Percentiles rank a stretch among this genome's conserved stretches.
Evolutionary conservation across 1,140 invertebrate genomes (phyloP).

Genomic region (Macrotrachela quadricornifera): DNA sequence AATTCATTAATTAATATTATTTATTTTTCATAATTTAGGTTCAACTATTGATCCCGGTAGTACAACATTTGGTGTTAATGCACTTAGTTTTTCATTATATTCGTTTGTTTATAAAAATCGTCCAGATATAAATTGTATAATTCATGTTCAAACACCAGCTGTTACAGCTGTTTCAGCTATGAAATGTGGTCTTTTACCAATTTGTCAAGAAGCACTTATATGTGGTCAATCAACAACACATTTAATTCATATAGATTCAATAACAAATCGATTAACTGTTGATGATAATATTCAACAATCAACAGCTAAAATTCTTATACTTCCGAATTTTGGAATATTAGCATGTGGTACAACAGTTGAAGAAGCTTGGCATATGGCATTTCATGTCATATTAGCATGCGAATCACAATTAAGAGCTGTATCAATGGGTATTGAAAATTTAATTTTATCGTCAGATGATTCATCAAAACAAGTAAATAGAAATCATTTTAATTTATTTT

Average conservation of each 20-base stretch:
- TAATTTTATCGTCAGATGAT: not conserved
- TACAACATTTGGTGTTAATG: conserved; percentile 60
- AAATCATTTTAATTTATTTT: too few species aligned
- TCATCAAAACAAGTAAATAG: too few species aligned
- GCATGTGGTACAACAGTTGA: conserved; percentile 87
- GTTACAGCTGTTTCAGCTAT: conserved; percentile 76
- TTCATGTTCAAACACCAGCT: conserved; percentile 71
- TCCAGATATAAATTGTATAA: conserved; percentile 81
- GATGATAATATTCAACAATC: conserved; percentile 71
- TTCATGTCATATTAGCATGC: conserved; percentile 59
- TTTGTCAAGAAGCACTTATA: conserved; percentile 68
- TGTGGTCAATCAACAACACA: conserved; percentile 63
- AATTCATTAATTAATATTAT: too few species aligned
- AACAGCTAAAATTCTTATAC: conserved; percentile 66
- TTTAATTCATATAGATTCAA: conserved; percentile 19
- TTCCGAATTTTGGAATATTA: conserved; percentile 77
- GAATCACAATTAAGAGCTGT: conserved; percentile 42
- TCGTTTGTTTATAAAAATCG: conserved; percentile 84
- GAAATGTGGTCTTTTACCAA: conserved; percentile 64
- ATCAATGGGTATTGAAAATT: conserved; percentile 9
- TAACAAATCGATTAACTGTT: conserved; percentile 43
- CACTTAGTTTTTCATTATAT: conserved; percentile 62
- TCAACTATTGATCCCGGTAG: conserved; percentile 56
- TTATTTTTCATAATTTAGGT: too few species aligned
- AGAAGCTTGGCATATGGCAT: conserved; percentile 76